These are phyloP conservation scores for Rhagologus leucostigma DNA, from an alignment of 2,113 vertebrate species.

Conservation along the genomic window DNA sequence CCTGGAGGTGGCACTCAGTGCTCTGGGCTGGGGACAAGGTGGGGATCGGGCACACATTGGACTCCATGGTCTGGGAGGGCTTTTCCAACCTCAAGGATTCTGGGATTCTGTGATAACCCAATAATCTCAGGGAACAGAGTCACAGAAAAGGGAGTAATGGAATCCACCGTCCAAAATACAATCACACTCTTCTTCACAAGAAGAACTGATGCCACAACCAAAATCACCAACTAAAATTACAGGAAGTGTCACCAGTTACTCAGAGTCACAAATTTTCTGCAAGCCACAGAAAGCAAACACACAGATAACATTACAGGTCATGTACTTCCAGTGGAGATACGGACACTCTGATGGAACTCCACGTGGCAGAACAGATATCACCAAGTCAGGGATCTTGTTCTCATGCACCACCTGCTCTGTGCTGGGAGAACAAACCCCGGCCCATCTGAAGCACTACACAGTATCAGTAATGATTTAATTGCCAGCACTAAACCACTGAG, in stretches of 20 bases:
- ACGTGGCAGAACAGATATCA: not conserved
- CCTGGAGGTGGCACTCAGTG: rapidly evolving
- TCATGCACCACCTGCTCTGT: not conserved
- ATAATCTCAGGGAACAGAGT: not conserved
- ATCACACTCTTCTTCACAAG: not conserved
- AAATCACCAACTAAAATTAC: rapidly evolving
- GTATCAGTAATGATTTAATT: not conserved
- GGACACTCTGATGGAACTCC: not conserved
- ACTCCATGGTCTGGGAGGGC: rapidly evolving
- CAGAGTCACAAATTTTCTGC: not conserved
- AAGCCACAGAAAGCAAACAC: not conserved
- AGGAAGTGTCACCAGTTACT: not conserved
- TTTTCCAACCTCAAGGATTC: not conserved
- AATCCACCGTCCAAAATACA: not conserved
- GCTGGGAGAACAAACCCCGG: not conserved
- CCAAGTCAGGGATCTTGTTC: not conserved
- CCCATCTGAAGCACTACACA: not conserved
- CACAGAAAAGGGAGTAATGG: not conserved
- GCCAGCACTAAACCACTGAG: not conserved
- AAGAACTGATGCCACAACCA: not conserved
- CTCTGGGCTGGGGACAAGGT: not conserved
- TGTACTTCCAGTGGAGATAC: rapidly evolving
- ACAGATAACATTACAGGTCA: rapidly evolving
- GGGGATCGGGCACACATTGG: rapidly evolving
- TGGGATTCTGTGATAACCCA: not conserved